Evolutionary conservation across 2,797 vertebrate species (phyloP), one percentile per base, ranked within the genome.

Genomic region (Sebastes kiyomatsui): DNA sequence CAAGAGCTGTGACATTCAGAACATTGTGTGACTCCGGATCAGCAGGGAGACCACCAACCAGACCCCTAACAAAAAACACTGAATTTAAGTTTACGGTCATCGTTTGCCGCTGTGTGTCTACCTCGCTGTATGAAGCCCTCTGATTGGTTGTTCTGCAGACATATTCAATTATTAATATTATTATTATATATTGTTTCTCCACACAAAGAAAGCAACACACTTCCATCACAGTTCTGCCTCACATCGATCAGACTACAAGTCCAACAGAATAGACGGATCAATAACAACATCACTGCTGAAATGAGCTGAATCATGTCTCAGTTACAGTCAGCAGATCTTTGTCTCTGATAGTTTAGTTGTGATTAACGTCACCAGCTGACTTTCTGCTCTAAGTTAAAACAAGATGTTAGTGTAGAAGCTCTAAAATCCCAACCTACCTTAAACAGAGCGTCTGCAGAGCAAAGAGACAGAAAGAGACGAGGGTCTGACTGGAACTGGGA

Each of bases 351-450:
- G 46, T 49, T 49, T 20, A 49, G 46, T 18, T 49, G 46, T 49
- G 18, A 18, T 49, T 18, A 49, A 49, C 1, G 3, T 49, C 46
- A 49, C 46, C 46, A 49, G 18, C 22, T 22, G 25, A 59, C 25
- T 28, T 28, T 28, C 56, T 18, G 56, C 23, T 27, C 12, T 58
- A 58, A 27, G 9, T 28, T 1, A 59, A 59, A 28, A 28, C 14
- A 28, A 16, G 52, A 11, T 23, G 22, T 56, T 25, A 25, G 11
- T 25, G 55, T 7, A 56, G 55, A 28, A 54, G 46, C 35, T 20
- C 14, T 38, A 27, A 72, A 69, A 55, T 54, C 60, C 59, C 30
- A 62, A 49, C 72, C 65, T 82, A 89, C 88, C 87, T 89, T 20
- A 10, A 54, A 67, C 30, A 5, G 0, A 30, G 59, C 62, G 28